Evolutionary conservation across 2,888 invertebrate species (phyloP).

Genomic region (Diarsia dahlii): DNA sequence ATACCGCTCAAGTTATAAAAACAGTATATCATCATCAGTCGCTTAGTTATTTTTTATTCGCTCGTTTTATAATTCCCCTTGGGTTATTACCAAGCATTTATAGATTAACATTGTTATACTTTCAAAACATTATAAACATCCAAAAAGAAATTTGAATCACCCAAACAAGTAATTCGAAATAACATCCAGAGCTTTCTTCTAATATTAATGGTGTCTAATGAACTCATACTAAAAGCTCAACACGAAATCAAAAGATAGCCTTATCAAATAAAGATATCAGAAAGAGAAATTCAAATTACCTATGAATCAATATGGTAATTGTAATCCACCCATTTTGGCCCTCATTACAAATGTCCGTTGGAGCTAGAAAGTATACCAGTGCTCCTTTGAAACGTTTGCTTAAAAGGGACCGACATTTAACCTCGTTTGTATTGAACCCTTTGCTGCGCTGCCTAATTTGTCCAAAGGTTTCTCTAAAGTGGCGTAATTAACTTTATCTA

Average conservation of each 20-base stretch:
- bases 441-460: conserved; percentile 63
- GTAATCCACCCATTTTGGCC: conserved; percentile 56
- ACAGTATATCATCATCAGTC: no score
- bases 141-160: conserved; percentile 15
- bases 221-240: conserved; percentile 57
- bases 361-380: conserved; percentile 64
- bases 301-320: conserved; percentile 61
- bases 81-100: not conserved
- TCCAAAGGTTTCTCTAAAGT: conserved; percentile 62
- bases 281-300: conserved; percentile 62
- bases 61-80: no score
- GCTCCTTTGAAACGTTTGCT: conserved; percentile 54
- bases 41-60: no score
- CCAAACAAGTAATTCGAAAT: conserved; percentile 32
- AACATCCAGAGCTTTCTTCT: conserved; percentile 26
- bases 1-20: no score
- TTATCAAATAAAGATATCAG: conserved; percentile 54
- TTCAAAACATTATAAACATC: not conserved
- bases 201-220: conserved; percentile 51
- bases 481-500: conserved; percentile 67
- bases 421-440: conserved; percentile 63
- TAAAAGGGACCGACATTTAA: conserved; percentile 69
- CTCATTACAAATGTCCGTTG: conserved; percentile 57
- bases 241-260: conserved; percentile 47
- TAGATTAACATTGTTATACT: not conserved